Evolutionary conservation across 2,888 invertebrate genomes (phyloP).

Genomic region (Choristoneura rosaceana): DNA sequence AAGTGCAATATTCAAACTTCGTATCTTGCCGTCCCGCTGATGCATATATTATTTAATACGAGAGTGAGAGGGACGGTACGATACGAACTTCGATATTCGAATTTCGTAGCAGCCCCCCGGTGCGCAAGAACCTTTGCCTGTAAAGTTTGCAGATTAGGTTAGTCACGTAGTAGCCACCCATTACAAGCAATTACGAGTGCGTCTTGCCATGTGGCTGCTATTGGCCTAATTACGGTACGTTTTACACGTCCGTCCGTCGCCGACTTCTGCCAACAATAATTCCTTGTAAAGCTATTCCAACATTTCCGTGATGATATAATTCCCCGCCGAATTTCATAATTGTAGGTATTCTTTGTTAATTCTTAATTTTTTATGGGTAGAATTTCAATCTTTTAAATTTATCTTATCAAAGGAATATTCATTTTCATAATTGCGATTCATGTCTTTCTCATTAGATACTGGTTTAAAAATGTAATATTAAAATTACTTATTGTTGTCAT

Average conservation of each 20-base stretch:
- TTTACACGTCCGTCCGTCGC: not conserved
- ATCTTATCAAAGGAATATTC: not conserved
- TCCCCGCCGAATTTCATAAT: not conserved
- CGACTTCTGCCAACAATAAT: conserved; percentile 11
- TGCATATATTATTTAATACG: too few relatives aligned
- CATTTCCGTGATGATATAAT: conserved; percentile 2
- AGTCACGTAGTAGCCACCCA: conserved; percentile 25
- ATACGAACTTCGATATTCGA: too few relatives aligned
- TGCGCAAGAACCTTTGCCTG: not conserved
- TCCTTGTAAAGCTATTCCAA: conserved; percentile 10
- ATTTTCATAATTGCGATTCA: not conserved
- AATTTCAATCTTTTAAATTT: conserved; percentile 1
- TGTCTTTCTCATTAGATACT: not conserved
- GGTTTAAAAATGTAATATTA: not conserved
- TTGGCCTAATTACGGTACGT: conserved; percentile 27
- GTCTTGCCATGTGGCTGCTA: conserved; percentile 10
- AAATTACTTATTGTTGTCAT: not conserved
- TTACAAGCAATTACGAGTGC: conserved; percentile 12
- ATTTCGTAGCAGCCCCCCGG: not conserved
- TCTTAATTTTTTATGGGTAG: not conserved
- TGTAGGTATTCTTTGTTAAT: conserved; percentile 10
- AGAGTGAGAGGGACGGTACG: too few relatives aligned
- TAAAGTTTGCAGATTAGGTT: conserved; percentile 12
- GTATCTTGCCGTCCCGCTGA: too few relatives aligned
- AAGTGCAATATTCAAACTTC: too few relatives aligned